Base-by-base conservation (phyloP, 1,140 invertebrate species). In the Sarcophaga peregrina region DNA sequence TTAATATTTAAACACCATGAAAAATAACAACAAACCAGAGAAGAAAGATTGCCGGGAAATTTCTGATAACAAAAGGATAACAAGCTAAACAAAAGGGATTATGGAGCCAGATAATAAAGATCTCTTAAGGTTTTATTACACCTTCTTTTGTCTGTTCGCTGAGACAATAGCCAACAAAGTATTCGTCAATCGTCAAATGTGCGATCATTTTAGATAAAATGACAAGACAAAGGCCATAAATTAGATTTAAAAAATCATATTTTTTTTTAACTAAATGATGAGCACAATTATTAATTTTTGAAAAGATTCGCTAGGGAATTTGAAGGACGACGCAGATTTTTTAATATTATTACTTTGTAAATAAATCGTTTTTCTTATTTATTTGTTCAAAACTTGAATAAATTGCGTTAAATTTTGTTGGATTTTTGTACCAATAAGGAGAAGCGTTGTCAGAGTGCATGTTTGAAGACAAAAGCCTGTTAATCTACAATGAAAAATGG, bases 251-350 rank as follows among this genome's bases (percentile, higher is more conserved):
- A 76, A 52, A 52, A 37, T 37, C 25, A 37, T 37, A 2, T 37
- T 68, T 9, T 52, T 78, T 52, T 78, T 78, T 78, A 52, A 13
- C 11, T 78, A 78, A 78, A 78, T 78, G 75, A 78, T 78, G 47
- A 68, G 7, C 45, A 50, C 75, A 37, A 37, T 37, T 37, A 78
- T 78, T 78, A 78, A 78, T 48, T 76, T 46, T 4, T 10, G 0
- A 11, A n/a, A 8, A 13, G 13, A 17, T 50, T 48, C 46, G 17
- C 47, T 76, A 46, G 11, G 45, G 45, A 46, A 46, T n/a, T 76
- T n/a, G 46, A 25, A 52, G n/a, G 17, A 76, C 46, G 73, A 50
- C 74, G 74, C 74, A 76, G 48, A 76, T 76, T 48, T 74, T 76
- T 48, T 46, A 9, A 17, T n/a, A 48, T 48, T 76, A 78, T 78